Evolutionary conservation across 2,888 invertebrate genomes (phyloP).

Genomic region (Cataglyphis livida): DNA sequence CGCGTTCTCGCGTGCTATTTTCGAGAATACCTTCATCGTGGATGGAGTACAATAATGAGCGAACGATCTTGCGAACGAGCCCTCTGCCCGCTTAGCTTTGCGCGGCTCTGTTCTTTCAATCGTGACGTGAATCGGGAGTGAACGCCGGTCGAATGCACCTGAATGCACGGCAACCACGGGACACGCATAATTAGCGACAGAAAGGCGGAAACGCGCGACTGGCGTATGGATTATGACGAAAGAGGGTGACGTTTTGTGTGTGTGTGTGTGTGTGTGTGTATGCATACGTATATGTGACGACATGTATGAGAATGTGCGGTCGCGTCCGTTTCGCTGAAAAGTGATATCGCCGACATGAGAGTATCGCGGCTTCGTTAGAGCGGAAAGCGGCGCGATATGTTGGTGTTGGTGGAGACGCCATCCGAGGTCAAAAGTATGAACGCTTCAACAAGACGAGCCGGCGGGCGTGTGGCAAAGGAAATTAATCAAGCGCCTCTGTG

Average conservation of each 20-base stretch:
- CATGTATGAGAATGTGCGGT: constrained; percentile 8
- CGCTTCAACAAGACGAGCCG: constrained; percentile 58
- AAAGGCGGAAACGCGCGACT: constrained; percentile 66
- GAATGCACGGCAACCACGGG: constrained; percentile 57
- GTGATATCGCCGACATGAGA: constrained; percentile 56
- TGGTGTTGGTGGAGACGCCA: constrained; percentile 16
- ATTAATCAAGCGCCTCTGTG: constrained; percentile 74
- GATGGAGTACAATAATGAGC: background rate
- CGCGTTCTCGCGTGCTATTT: background rate
- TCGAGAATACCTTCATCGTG: background rate
- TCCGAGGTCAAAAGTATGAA: constrained; percentile 68
- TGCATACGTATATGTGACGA: constrained; percentile 7
- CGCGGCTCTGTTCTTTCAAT: constrained; percentile 20
- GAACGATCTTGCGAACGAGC: constrained; percentile 7
- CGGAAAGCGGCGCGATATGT: constrained; percentile 3
- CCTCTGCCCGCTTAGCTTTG: background rate
- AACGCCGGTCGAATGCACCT: constrained; percentile 47
- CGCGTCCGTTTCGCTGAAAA: constrained; percentile 54
- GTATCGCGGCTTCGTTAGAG: constrained; percentile 35
- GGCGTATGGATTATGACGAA: constrained; percentile 48
- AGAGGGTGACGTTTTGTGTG: constrained; percentile 54
- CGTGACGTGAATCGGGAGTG: background rate
- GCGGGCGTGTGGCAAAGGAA: constrained; percentile 66
- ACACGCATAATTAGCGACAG: constrained; percentile 68
- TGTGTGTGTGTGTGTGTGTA: background rate